Percentiles rank a stretch among this genome's conserved stretches.
Evolutionary conservation across 2,797 vertebrate species (phyloP).

Genomic region (Microtus obscurus): DNA sequence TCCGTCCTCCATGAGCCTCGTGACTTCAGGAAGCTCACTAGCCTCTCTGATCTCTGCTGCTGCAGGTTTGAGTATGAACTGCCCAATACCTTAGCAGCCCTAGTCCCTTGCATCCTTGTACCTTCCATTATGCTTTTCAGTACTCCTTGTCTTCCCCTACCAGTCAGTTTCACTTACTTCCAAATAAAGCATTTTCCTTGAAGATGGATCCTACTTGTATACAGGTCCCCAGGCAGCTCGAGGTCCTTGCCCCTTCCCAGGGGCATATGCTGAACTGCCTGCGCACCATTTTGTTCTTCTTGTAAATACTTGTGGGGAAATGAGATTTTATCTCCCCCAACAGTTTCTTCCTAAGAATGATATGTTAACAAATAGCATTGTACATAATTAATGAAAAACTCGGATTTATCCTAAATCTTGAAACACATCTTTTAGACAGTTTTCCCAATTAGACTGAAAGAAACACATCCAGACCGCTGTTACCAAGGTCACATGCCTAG

Average conservation of each 20-base stretch:
- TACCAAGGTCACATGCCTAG: constrained; percentile 45
- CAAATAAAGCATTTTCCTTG: not conserved
- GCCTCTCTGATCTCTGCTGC: not conserved
- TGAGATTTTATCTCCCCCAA: not conserved
- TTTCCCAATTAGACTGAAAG: constrained; percentile 65
- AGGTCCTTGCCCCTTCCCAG: not conserved
- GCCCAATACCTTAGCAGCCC: too few species aligned
- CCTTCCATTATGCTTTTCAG: not conserved
- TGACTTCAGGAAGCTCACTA: constrained; percentile 17
- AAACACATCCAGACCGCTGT: constrained; percentile 1
- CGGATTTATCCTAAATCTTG: constrained; percentile 65
- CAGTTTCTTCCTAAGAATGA: constrained; percentile 34
- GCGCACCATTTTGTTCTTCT: constrained; percentile 1
- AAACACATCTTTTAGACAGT: constrained; percentile 48
- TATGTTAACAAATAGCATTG: constrained; percentile 59
- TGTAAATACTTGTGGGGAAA: constrained; percentile 27
- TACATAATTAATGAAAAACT: constrained; percentile 70
- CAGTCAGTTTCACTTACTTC: not conserved
- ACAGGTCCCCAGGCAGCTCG: not conserved
- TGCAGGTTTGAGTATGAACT: not conserved
- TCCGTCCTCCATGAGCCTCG: not conserved
- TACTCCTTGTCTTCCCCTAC: not conserved
- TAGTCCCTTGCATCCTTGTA: not conserved
- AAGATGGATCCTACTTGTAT: not conserved
- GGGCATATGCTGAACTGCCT: not conserved